A percentile compares a stretch with the other conserved stretches of the same genome.
Evolutionary conservation across 1,140 invertebrate species (phyloP).

Genomic region (Episyrphus balteatus): DNA sequence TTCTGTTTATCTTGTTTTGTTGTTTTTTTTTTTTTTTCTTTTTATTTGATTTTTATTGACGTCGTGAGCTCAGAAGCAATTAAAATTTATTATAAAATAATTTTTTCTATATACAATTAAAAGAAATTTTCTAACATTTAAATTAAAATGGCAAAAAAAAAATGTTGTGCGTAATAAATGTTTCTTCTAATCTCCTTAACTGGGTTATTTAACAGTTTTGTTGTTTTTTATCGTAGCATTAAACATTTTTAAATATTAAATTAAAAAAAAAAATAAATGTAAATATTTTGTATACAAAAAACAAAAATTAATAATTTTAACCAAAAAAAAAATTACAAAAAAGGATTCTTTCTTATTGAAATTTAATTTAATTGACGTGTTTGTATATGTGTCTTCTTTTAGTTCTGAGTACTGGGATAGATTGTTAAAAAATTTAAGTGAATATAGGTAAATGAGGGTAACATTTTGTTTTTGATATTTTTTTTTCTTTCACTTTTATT

Average conservation of each 20-base stretch:
- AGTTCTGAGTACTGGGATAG: conserved; percentile 39
- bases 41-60: too few species aligned
- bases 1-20: too few species aligned
- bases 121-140: too few species aligned
- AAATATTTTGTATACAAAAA: too few species aligned
- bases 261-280: not conserved
- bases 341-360: too few species aligned
- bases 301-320: too few species aligned
- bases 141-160: not conserved
- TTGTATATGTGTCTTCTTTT: conserved; percentile 9
- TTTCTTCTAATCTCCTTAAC: not conserved
- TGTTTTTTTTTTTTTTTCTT: too few species aligned
- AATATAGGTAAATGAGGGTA: conserved; percentile 33
- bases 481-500: not conserved
- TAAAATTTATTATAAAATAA: too few species aligned
- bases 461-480: not conserved
- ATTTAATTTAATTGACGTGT: too few species aligned
- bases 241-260: not conserved
- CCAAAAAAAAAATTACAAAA: too few species aligned
- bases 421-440: conserved; percentile 39
- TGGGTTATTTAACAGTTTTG: not conserved
- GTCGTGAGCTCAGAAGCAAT: too few species aligned
- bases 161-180: not conserved
- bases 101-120: too few species aligned
- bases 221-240: not conserved